These are phyloP conservation scores for Parascotia fuliginaria DNA, from an alignment of 2,888 invertebrate species.

Conservation along the genomic window DNA sequence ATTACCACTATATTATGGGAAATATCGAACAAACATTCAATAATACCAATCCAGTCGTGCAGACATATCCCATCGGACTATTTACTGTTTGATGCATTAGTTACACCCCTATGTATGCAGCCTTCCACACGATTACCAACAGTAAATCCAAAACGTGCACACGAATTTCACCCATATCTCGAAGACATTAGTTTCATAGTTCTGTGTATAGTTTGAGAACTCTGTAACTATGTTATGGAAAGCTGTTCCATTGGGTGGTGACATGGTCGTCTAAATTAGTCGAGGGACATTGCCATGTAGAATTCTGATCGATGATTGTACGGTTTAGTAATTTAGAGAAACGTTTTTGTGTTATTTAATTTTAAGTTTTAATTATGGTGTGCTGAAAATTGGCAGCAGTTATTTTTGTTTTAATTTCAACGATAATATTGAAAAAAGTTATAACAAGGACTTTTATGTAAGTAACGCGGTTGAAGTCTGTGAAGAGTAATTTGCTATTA, in stretches of 20 bases:
- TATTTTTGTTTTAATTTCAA: no score
- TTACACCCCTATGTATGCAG: conserved; percentile 23
- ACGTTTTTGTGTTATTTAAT: conserved; percentile 14
- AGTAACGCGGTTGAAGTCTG: no score
- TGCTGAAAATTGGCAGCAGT: neutral
- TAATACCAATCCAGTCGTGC: conserved; percentile 22
- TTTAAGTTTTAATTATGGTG: neutral
- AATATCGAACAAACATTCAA: conserved; percentile 10
- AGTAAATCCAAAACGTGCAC: neutral
- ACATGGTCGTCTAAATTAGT: conserved; percentile 55
- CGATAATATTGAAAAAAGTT: no score
- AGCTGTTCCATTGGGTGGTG: conserved; percentile 30
- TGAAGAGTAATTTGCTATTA: no score
- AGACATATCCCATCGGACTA: conserved; percentile 41
- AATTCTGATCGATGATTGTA: conserved; percentile 49
- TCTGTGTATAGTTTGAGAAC: neutral
- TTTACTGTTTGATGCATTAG: conserved; percentile 54
- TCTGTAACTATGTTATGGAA: conserved; percentile 32
- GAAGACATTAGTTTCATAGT: neutral
- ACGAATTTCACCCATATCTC: neutral
- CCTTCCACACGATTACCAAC: conserved; percentile 8
- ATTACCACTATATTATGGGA: neutral
- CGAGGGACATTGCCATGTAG: conserved; percentile 41
- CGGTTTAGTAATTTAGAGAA: conserved; percentile 23
- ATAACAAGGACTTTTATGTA: no score